A percentile compares a stretch with the other conserved stretches of the same genome.
These are phyloP conservation scores for Parus major DNA, from an alignment of 2,113 vertebrate genomes.

Conservation along the genomic window DNA sequence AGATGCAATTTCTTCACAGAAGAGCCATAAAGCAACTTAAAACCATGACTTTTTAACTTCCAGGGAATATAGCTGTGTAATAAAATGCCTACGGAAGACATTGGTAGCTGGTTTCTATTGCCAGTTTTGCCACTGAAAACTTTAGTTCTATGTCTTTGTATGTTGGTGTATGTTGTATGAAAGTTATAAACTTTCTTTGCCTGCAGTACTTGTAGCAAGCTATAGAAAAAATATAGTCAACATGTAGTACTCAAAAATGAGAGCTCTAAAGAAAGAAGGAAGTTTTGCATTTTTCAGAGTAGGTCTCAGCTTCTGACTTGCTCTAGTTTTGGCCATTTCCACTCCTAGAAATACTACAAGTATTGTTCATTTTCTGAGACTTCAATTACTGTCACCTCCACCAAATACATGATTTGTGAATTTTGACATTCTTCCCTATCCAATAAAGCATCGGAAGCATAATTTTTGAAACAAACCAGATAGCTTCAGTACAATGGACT, in stretches of 20 bases:
- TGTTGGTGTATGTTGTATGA: background rate
- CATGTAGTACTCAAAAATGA: background rate
- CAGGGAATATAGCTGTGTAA: background rate
- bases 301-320: background rate
- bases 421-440: background rate
- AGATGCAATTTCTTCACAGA: background rate
- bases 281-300: background rate
- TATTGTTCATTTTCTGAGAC: background rate
- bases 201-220: background rate
- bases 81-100: background rate
- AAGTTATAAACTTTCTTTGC: background rate
- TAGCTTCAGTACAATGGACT: background rate
- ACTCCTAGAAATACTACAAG: background rate
- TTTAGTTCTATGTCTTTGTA: background rate
- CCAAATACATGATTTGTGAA: background rate
- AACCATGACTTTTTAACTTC: background rate
- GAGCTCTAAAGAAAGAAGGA: background rate
- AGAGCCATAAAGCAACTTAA: conserved; percentile 20
- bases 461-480: background rate
- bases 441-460: background rate
- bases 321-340: background rate
- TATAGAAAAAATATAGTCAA: background rate
- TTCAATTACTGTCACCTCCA: background rate
- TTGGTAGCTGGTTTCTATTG: background rate
- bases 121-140: background rate